phyloP scores from a whole-genome alignment of 1,140 invertebrate genomes.

The Andrena cerasifolii region DNA sequence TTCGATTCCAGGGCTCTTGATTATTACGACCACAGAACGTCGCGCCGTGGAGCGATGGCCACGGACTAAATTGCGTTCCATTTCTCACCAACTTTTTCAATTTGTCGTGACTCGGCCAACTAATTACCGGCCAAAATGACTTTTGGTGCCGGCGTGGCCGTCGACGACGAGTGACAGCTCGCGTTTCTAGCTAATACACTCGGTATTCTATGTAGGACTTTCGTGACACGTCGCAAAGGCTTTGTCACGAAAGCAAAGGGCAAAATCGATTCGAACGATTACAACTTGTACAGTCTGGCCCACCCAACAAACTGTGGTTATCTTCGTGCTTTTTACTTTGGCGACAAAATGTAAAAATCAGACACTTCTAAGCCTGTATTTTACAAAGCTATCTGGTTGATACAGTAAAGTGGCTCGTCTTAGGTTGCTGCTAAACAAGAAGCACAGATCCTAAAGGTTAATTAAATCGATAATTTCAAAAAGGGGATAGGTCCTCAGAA shows the following conservation, averaged over 20 bases:
- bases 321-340: too few species aligned
- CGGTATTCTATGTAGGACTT: slow-evolving; percentile 1
- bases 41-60: slow-evolving; percentile 49
- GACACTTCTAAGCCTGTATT: too few species aligned
- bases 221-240: slow-evolving; percentile 43
- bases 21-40: slow-evolving; percentile 59
- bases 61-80: slow-evolving; percentile 77
- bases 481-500: too few species aligned
- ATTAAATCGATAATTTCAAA: too few species aligned
- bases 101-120: slow-evolving; percentile 78
- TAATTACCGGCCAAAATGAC: slow-evolving; percentile 79
- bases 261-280: neutral
- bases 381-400: too few species aligned
- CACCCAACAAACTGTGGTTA: too few species aligned
- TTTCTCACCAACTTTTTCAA: slow-evolving; percentile 81
- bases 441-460: too few species aligned
- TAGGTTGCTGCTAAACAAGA: too few species aligned
- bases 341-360: too few species aligned
- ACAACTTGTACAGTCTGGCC: too few species aligned
- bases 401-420: too few species aligned
- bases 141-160: slow-evolving; percentile 64
- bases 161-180: neutral
- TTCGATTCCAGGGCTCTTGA: slow-evolving; percentile 58
- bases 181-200: slow-evolving; percentile 4
- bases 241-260: neutral